Evolutionary conservation across 2,888 invertebrate genomes (phyloP).

Genomic region (Harmothoe impar): DNA sequence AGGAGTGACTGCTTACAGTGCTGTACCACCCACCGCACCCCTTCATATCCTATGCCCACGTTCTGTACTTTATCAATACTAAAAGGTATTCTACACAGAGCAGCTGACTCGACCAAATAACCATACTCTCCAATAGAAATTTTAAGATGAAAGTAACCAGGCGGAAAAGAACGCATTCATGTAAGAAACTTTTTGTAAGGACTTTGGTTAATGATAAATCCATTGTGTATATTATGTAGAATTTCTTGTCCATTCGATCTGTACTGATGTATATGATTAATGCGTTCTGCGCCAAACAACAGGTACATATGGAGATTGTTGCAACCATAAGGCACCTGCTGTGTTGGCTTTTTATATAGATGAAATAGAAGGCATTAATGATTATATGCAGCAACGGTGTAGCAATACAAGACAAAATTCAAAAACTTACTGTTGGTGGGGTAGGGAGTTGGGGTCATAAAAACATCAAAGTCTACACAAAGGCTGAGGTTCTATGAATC

Average conservation of each 20-base stretch:
- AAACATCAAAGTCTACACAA: background rate
- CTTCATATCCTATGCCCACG: background rate
- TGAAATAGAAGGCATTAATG: background rate
- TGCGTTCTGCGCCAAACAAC: background rate
- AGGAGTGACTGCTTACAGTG: too few species aligned
- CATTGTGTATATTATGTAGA: background rate
- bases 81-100: background rate
- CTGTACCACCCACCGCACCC: background rate
- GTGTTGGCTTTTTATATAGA: background rate
- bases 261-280: slow-evolving; percentile 19
- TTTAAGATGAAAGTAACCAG: background rate
- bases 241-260: background rate
- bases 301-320: background rate
- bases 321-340: too few species aligned
- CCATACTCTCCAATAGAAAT: background rate
- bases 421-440: background rate
- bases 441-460: background rate
- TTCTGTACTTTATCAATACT: background rate
- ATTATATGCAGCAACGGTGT: background rate
- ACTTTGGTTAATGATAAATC: background rate
- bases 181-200: background rate
- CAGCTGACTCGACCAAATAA: slow-evolving; percentile 2
- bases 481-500: background rate
- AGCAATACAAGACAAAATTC: too few species aligned
- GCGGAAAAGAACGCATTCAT: too few species aligned